Conservation (phyloP, 2,113 vertebrate species). For the Mionectes macconnelli region DNA sequence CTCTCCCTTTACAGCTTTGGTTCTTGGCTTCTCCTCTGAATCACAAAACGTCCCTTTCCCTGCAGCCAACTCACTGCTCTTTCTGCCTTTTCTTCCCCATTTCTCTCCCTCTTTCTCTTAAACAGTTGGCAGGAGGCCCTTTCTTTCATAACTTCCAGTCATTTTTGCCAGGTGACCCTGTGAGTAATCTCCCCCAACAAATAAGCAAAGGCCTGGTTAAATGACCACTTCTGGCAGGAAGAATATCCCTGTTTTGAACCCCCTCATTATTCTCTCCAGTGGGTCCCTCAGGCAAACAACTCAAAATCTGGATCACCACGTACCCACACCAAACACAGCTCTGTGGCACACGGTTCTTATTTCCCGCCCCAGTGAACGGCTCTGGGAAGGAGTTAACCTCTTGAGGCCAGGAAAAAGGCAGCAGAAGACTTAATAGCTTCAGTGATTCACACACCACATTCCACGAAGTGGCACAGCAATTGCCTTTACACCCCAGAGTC, state of each 20-base stretch:
- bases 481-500: slow-evolving; percentile 1
- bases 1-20: slow-evolving; percentile 10
- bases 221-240: slow-evolving; percentile 25
- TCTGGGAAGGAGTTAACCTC: slow-evolving; percentile 42
- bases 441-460: not conserved
- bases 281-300: not conserved
- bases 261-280: slow-evolving; percentile 10
- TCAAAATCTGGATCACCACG: accelerated
- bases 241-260: not conserved
- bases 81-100: slow-evolving; percentile 13
- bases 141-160: slow-evolving; percentile 64
- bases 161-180: slow-evolving; percentile 60
- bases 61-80: slow-evolving; percentile 41
- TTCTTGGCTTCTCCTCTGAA: slow-evolving; percentile 34
- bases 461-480: not conserved
- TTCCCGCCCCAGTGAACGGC: not conserved
- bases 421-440: not conserved
- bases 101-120: slow-evolving; percentile 26
- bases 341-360: not conserved
- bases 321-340: not conserved
- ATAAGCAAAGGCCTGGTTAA: slow-evolving; percentile 7
- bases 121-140: slow-evolving; percentile 48
- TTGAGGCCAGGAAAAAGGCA: slow-evolving; percentile 13
- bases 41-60: slow-evolving; percentile 44
- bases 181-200: slow-evolving; percentile 55